Evolutionary conservation across 1,140 invertebrate genomes (phyloP), one percentile per base, ranked within the genome.

Genomic region (Maconellicoccus hirsutus): DNA sequence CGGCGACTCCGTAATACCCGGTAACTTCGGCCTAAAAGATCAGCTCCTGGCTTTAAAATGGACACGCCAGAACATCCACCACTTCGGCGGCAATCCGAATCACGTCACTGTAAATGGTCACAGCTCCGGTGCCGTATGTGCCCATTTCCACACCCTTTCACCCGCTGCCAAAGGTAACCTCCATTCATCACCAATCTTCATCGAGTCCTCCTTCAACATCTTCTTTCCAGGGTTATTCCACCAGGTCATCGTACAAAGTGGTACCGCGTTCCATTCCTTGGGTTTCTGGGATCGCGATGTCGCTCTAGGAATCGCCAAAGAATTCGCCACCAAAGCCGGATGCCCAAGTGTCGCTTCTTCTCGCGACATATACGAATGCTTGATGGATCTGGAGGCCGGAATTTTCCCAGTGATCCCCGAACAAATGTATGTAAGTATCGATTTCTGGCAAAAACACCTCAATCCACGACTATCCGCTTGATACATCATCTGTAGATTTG

Each of bases 1-100:
- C 1, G 80, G 85, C 59, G 81, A 81, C 73, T 79, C 81, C 0
- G 83, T 85, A 71, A 83, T 83, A 66, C 81, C 89, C 0, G 84
- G 87, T 63, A 85, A 90, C 80, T 86, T 83, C 75, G 88, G 85
- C 0, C 76, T 89, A 0, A 85, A 87, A 76, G 83, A 84, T 75
- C 78, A 82, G 66, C 73, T 77, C 19, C 75, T 79, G 23, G 79
- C 76, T 2, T 70, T 83, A 19, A 75, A 76, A 63, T 83, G 81
- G 81, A 74, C 85, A 1, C 59, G 79, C 73, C 71, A 77, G 74
- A 76, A 84, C 78, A 77, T 79, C 77, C n/a, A 70, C 1, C 16
- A 66, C 1, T 79, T 80, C 76, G 16, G 82, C 1, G 82, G 83
- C n/a, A 79, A 84, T 74, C 75, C 79, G 2, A 72, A 75, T 6